These are phyloP conservation scores for Bombycilla garrulus DNA, from an alignment of 2,113 vertebrate species.

Conservation along the genomic window DNA sequence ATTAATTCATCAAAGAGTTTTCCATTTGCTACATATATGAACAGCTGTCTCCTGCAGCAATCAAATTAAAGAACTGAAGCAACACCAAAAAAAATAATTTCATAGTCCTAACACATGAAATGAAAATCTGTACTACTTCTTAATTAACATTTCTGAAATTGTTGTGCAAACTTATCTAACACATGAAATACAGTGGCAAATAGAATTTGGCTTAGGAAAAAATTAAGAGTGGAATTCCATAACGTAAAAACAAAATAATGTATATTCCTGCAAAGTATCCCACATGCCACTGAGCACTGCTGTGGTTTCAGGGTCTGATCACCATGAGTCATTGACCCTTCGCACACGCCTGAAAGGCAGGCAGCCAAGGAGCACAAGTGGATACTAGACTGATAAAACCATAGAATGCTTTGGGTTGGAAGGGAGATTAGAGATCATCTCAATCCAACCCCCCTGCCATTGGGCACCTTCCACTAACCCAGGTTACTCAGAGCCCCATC, in stretches of 20 bases:
- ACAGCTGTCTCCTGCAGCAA: not conserved
- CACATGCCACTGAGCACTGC: not conserved
- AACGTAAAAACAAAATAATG: not conserved
- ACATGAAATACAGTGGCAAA: not conserved
- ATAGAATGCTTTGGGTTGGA: not conserved
- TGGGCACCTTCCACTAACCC: not conserved
- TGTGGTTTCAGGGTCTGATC: not conserved
- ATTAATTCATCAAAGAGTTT: not conserved
- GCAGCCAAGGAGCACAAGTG: not conserved
- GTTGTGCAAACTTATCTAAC: not conserved
- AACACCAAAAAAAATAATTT: not conserved
- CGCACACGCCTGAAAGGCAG: not conserved
- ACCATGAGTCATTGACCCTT: not conserved
- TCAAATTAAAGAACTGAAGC: not conserved
- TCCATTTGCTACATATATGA: not conserved
- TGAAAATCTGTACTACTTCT: not conserved
- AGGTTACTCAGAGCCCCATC: not conserved
- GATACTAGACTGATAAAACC: not conserved
- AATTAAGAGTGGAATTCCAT: not conserved
- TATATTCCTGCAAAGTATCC: not conserved
- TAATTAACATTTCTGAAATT: fast-evolving
- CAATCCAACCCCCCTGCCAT: not conserved
- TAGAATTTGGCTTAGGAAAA: not conserved
- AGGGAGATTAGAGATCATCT: not conserved
- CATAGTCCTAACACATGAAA: not conserved